Conservation (phyloP, 2,113 vertebrate genomes). For the Heterotis niloticus region DNA sequence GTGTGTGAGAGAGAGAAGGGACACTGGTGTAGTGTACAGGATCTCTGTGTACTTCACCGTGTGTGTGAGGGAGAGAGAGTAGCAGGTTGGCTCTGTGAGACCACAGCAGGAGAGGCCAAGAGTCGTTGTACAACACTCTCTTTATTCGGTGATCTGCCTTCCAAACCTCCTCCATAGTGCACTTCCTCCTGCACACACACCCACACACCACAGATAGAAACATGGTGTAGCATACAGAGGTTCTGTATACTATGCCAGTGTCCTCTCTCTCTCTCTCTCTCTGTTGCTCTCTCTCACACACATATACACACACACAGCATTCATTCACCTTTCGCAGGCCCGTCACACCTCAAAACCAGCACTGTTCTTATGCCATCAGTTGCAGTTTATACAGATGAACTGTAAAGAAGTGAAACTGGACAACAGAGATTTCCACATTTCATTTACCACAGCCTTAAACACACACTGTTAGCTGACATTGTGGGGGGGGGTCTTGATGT, state of each 20-base stretch:
- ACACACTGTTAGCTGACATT: no score
- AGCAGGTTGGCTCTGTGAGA: no score
- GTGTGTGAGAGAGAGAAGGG: not conserved
- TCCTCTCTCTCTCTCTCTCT: not conserved
- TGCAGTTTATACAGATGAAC: not conserved
- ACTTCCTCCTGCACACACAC: not conserved
- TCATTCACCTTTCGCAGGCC: slow-evolving; percentile 1
- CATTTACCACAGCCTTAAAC: not conserved
- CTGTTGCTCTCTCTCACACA: not conserved
- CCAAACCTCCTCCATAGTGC: no score
- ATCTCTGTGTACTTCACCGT: not conserved
- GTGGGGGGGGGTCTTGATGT: no score
- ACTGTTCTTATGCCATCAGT: not conserved
- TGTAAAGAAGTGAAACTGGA: not conserved
- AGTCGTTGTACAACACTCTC: no score
- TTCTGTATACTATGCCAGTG: no score
- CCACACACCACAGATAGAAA: not conserved
- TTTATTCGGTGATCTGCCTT: no score
- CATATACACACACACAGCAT: not conserved
- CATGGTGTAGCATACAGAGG: no score
- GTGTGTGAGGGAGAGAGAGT: not conserved
- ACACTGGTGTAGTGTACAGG: not conserved
- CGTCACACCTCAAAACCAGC: not conserved
- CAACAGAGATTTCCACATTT: not conserved
- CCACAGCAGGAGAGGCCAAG: not conserved